Evolutionary conservation across 2,113 vertebrate species (phyloP).

Genomic region (Pangasianodon gigas): DNA sequence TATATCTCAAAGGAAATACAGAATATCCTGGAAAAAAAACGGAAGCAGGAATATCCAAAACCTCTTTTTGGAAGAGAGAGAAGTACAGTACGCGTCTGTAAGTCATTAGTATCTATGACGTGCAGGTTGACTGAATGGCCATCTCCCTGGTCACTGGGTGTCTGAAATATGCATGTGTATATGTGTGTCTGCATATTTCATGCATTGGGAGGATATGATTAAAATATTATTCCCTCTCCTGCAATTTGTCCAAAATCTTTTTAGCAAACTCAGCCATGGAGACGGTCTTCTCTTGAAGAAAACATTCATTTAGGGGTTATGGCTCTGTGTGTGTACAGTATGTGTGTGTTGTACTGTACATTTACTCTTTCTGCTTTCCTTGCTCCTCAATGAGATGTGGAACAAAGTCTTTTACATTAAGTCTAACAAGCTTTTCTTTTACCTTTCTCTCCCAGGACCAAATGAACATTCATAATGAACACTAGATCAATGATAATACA

Average conservation of each 20-base stretch:
- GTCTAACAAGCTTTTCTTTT: background rate
- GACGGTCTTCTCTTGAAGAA: conserved; percentile 13
- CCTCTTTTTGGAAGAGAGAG: background rate
- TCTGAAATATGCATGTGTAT: conserved; percentile 50
- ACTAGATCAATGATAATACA: background rate
- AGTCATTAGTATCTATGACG: conserved; percentile 53
- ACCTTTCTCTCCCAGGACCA: background rate
- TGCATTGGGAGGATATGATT: conserved; percentile 49
- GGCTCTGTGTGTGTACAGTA: background rate
- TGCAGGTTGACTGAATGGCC: conserved; percentile 47
- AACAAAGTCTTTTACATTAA: background rate
- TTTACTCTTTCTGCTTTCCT: background rate
- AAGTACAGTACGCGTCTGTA: conserved; percentile 46
- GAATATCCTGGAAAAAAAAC: conserved; percentile 34
- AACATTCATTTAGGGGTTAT: conserved; percentile 6
- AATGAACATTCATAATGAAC: background rate
- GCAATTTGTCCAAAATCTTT: conserved; percentile 45
- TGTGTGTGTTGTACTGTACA: background rate
- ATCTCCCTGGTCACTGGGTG: conserved; percentile 46
- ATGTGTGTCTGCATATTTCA: conserved; percentile 43
- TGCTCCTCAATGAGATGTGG: background rate
- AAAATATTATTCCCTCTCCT: conserved; percentile 45
- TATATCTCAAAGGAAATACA: conserved; percentile 7
- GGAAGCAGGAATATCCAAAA: conserved; percentile 17
- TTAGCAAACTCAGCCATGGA: conserved; percentile 37